A percentile compares a stretch with the other conserved stretches of the same genome.
These are phyloP conservation scores for Dryadula phaetusa DNA, from an alignment of 2,888 invertebrate genomes.

Conservation along the genomic window DNA sequence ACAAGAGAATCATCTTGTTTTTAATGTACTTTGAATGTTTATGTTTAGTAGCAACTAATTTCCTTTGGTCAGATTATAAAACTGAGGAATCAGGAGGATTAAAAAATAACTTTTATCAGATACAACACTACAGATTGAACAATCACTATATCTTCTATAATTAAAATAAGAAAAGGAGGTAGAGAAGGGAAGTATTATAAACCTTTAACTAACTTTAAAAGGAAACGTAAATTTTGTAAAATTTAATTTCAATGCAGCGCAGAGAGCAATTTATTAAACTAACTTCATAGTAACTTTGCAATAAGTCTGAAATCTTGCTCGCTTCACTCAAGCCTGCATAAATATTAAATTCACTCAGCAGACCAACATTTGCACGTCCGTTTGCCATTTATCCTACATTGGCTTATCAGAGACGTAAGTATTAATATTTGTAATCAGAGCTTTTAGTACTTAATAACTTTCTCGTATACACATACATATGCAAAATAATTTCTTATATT, in stretches of 20 bases:
- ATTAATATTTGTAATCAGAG: conserved; percentile 9
- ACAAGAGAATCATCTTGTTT: too few species aligned
- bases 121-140: too few species aligned
- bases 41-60: too few species aligned
- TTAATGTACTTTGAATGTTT: too few species aligned
- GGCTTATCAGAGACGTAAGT: conserved; percentile 17
- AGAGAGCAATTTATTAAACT: conserved; percentile 15
- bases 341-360: conserved; percentile 12
- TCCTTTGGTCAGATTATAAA: too few species aligned
- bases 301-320: conserved; percentile 1
- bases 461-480: background rate
- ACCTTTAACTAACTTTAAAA: background rate
- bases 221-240: conserved; percentile 6
- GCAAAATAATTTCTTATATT: background rate
- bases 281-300: conserved; percentile 12
- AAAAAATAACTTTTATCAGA: too few species aligned
- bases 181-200: background rate
- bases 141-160: background rate
- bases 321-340: conserved; percentile 17
- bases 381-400: conserved; percentile 19
- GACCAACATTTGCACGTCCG: conserved; percentile 26
- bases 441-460: conserved; percentile 6
- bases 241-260: conserved; percentile 18
- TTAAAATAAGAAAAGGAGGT: background rate
- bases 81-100: too few species aligned